phyloP scores from a whole-genome alignment of 2,888 invertebrate genomes.

The Trichogramma evanescens region DNA sequence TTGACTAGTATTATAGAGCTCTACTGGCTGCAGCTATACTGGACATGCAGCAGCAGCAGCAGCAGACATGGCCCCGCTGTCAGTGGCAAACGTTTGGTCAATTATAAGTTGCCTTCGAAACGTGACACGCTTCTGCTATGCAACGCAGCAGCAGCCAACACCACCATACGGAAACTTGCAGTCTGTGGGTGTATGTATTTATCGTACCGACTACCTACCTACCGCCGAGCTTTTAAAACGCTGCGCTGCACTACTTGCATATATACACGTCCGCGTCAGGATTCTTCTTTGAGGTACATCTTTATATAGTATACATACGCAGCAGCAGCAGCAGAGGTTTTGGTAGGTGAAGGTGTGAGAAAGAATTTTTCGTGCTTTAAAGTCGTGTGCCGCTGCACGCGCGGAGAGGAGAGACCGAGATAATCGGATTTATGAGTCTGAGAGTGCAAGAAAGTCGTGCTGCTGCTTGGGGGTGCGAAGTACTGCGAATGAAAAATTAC shows the following conservation, averaged over 20 bases:
- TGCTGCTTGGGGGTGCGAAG: too few species aligned
- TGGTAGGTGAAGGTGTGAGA: too few species aligned
- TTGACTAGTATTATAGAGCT: not conserved
- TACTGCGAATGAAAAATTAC: too few species aligned
- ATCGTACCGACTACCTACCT: not conserved
- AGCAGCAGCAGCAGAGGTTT: not conserved
- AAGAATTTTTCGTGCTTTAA: too few species aligned
- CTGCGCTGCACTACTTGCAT: too few species aligned
- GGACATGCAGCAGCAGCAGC: not conserved
- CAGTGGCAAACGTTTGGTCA: constrained; percentile 37
- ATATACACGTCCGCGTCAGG: not conserved
- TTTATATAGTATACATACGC: not conserved
- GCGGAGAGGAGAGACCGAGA: too few species aligned
- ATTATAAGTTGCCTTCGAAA: constrained; percentile 37
- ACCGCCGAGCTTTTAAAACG: too few species aligned
- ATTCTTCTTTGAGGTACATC: not conserved
- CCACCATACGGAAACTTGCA: too few species aligned
- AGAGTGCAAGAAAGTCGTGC: too few species aligned
- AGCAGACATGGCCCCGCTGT: constrained; percentile 32
- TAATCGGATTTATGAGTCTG: too few species aligned
- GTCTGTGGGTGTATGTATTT: not conserved
- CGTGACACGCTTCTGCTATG: constrained; percentile 27
- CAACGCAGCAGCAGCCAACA: too few species aligned
- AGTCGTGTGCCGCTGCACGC: too few species aligned
- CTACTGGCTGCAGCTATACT: not conserved